Conservation (phyloP, 2,797 vertebrate species). For the Babyrousa celebensis region DNA sequence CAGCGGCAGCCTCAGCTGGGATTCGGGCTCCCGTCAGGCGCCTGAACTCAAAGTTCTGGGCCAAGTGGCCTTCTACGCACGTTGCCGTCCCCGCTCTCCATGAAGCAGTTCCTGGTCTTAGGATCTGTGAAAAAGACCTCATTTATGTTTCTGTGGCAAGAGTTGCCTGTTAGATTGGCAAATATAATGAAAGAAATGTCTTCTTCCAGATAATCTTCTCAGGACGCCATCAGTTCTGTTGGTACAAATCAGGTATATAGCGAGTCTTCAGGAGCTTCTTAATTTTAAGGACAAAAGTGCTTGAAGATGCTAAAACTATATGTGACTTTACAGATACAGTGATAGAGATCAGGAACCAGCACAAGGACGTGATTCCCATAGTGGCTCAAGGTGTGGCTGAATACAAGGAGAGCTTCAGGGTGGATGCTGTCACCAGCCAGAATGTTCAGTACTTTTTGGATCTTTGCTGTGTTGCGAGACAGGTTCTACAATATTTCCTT, state of each 20-base stretch:
- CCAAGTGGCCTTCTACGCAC: too few species aligned
- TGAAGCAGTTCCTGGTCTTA: conserved; percentile 82
- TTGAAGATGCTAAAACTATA: conserved; percentile 93
- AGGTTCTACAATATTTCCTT: too few species aligned
- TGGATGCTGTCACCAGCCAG: conserved; percentile 97
- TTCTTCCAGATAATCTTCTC: conserved; percentile 97
- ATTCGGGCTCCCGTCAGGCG: too few species aligned
- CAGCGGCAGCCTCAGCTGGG: too few species aligned
- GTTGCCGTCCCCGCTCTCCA: too few species aligned
- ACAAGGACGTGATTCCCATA: conserved; percentile 99
- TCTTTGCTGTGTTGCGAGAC: conserved; percentile 89
- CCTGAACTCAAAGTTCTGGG: too few species aligned
- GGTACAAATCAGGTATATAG: conserved; percentile 98
- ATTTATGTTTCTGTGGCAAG: conserved; percentile 97
- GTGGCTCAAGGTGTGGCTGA: conserved; percentile 99
- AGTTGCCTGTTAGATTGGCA: conserved; percentile 96
- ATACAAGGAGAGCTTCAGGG: conserved; percentile 97
- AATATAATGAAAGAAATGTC: conserved; percentile 99
- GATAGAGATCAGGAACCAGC: conserved; percentile 97
- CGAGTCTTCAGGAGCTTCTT: conserved; percentile 98
- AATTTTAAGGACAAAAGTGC: conserved; percentile 97
- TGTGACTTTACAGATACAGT: conserved; percentile 97
- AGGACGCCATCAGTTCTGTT: conserved; percentile 96
- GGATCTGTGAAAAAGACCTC: conserved; percentile 98
- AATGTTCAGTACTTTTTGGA: conserved; percentile 99